Evolutionary conservation across 2,113 vertebrate species (phyloP).

Genomic region (Natator depressus): DNA sequence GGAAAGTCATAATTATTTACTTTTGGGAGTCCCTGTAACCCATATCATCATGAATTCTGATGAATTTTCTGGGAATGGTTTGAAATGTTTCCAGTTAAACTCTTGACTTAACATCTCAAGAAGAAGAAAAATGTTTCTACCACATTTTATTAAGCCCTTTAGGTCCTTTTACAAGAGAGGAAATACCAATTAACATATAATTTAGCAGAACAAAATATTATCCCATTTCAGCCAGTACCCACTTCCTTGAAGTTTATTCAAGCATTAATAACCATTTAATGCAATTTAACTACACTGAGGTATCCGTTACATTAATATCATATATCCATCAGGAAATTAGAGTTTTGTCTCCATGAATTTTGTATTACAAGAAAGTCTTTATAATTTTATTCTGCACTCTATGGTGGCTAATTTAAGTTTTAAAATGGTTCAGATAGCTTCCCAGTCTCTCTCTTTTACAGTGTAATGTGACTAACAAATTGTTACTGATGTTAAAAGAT

Average conservation of each 20-base stretch:
- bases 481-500: conserved; percentile 78
- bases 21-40: conserved; percentile 64
- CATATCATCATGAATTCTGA: conserved; percentile 52
- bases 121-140: conserved; percentile 78
- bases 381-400: conserved; percentile 83
- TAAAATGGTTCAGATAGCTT: conserved; percentile 77
- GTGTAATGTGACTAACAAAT: conserved; percentile 79
- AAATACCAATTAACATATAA: conserved; percentile 89
- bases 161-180: conserved; percentile 87
- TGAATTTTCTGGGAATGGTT: conserved; percentile 82
- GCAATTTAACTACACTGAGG: conserved; percentile 87
- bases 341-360: conserved; percentile 87
- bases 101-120: conserved; percentile 77
- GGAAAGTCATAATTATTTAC: conserved; percentile 68
- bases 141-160: conserved; percentile 86
- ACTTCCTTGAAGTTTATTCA: conserved; percentile 90
- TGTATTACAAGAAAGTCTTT: conserved; percentile 83
- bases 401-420: conserved; percentile 80
- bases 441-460: conserved; percentile 65
- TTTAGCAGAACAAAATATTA: conserved; percentile 90
- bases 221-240: conserved; percentile 85
- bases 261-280: conserved; percentile 91
- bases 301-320: conserved; percentile 89
- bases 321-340: conserved; percentile 89
- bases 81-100: conserved; percentile 79